Conservation (phyloP, 1,140 invertebrate species). For the Portunus trituberculatus region DNA sequence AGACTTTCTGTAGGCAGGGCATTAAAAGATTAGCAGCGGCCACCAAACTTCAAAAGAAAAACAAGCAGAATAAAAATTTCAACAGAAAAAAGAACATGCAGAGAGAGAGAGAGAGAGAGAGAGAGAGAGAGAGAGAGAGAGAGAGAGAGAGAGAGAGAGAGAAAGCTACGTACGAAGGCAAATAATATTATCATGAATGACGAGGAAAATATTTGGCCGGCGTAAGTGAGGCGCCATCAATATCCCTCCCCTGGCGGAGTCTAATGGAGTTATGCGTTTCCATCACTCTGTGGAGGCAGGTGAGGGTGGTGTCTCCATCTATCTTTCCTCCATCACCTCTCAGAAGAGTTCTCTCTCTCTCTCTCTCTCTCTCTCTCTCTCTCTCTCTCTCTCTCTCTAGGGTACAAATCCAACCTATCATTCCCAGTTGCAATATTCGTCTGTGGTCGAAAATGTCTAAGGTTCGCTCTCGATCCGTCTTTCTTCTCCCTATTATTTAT, state of each 20-base stretch:
- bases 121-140: too few relatives aligned
- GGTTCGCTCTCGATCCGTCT: neutral
- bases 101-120: too few relatives aligned
- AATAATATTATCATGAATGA: neutral
- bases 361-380: neutral
- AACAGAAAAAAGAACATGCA: neutral
- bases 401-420: too few relatives aligned
- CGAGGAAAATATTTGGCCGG: neutral
- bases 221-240: neutral
- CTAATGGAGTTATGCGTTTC: constrained; percentile 22
- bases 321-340: neutral
- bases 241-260: neutral
- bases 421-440: too few relatives aligned
- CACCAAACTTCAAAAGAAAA: neutral
- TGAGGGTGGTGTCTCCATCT: neutral
- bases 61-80: neutral
- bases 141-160: too few relatives aligned
- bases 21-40: too few relatives aligned
- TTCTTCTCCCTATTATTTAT: neutral
- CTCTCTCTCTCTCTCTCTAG: neutral
- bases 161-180: neutral
- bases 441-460: too few relatives aligned
- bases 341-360: neutral
- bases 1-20: too few relatives aligned
- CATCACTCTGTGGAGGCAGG: neutral